These are phyloP conservation scores for Alitta virens DNA, from an alignment of 2,888 invertebrate genomes.

Conservation along the genomic window DNA sequence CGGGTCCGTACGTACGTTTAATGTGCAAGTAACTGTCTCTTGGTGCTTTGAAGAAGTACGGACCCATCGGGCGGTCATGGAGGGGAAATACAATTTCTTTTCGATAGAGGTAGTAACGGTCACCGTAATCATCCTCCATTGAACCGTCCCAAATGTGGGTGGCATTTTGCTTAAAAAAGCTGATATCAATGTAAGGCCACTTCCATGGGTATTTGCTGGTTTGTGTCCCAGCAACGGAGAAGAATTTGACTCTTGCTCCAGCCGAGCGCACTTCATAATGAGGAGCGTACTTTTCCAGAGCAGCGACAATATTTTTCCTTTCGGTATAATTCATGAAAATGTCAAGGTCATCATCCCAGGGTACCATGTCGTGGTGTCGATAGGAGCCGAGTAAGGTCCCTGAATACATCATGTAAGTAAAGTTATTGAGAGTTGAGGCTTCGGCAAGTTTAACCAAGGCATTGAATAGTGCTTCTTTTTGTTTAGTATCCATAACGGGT, in stretches of 20 bases:
- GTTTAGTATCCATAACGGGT: not conserved
- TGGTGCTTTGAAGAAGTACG: conserved; percentile 25
- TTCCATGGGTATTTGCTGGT: conserved; percentile 26
- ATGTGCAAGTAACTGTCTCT: conserved; percentile 25
- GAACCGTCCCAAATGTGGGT: conserved; percentile 31
- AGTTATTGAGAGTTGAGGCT: not conserved
- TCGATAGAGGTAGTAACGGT: conserved; percentile 17
- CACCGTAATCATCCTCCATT: conserved; percentile 20
- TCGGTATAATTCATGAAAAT: conserved; percentile 17
- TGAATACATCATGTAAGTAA: conserved; percentile 26
- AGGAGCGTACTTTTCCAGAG: conserved; percentile 1
- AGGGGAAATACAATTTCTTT: conserved; percentile 28
- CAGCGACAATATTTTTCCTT: not conserved
- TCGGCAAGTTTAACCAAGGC: conserved; percentile 2
- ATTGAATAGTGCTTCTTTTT: conserved; percentile 6
- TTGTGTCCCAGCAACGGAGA: conserved; percentile 8
- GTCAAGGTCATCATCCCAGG: conserved; percentile 32
- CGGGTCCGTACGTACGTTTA: conserved; percentile 18
- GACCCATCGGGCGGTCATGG: conserved; percentile 28
- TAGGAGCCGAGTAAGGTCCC: conserved; percentile 30
- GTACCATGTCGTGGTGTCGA: conserved; percentile 30
- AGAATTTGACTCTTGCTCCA: conserved; percentile 25
- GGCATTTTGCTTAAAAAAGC: conserved; percentile 28
- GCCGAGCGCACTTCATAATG: conserved; percentile 18
- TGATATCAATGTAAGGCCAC: conserved; percentile 33